Evolutionary conservation across 2,113 vertebrate genomes (phyloP).

Genomic region (Myanophis thanlyinensis): DNA sequence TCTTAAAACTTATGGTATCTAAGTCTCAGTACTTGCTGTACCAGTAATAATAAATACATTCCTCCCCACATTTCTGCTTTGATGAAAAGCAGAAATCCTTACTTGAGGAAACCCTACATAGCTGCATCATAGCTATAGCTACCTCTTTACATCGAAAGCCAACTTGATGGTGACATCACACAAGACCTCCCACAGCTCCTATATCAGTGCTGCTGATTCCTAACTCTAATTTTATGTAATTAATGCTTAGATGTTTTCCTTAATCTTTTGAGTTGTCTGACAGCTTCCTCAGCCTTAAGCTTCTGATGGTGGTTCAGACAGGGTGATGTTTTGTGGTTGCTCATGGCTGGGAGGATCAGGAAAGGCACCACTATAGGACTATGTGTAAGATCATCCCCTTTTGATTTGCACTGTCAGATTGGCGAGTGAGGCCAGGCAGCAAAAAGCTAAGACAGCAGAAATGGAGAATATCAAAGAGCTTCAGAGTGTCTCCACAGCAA

Average conservation of each 20-base stretch:
- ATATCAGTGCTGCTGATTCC: background rate
- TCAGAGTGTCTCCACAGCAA: background rate
- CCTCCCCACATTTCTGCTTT: background rate
- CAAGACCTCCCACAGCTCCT: background rate
- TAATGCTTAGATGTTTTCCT: background rate
- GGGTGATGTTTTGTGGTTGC: background rate
- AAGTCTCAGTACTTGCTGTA: background rate
- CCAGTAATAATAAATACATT: background rate
- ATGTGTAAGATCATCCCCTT: background rate
- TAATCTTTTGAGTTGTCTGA: background rate
- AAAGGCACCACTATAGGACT: background rate
- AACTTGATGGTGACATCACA: background rate
- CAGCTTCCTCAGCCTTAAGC: background rate
- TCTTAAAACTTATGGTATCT: background rate
- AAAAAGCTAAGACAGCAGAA: background rate
- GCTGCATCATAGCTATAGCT: background rate
- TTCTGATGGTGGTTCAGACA: conserved; percentile 40
- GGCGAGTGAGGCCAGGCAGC: background rate
- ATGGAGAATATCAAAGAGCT: background rate
- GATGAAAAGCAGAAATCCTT: background rate
- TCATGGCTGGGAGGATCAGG: background rate
- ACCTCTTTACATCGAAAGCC: background rate
- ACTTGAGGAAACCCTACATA: background rate
- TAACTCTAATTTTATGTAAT: conserved; percentile 12
- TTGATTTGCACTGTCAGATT: background rate